Conservation (phyloP, 1,140 invertebrate species). For the Microplitis demolitor region DNA sequence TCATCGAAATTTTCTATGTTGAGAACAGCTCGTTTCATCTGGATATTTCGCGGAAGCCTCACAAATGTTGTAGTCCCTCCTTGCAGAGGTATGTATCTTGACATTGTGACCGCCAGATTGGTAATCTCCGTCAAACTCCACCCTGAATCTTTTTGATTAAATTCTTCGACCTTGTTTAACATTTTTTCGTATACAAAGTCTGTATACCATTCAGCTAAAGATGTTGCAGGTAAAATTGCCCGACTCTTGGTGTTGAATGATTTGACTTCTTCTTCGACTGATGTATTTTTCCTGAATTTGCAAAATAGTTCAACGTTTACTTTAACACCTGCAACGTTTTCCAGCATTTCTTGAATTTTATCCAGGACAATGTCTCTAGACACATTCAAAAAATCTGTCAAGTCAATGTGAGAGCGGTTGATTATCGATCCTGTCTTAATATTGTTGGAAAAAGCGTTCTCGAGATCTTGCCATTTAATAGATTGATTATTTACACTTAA, state of each 20-base stretch:
- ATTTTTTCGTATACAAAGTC: neutral
- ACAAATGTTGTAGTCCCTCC: conserved; percentile 29
- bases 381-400: neutral
- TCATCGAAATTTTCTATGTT: conserved; percentile 5
- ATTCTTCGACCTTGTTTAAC: neutral
- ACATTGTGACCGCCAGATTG: conserved; percentile 31
- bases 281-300: too few species aligned
- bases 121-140: conserved; percentile 31
- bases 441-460: neutral
- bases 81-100: conserved; percentile 41
- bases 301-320: too few species aligned
- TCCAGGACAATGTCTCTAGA: neutral
- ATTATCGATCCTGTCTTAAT: neutral
- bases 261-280: neutral
- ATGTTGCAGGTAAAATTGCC: neutral
- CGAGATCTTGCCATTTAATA: neutral
- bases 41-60: conserved; percentile 23
- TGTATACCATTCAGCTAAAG: neutral
- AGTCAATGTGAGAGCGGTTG: neutral
- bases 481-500: too few species aligned
- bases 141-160: conserved; percentile 15
- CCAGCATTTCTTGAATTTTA: neutral
- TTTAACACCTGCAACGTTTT: neutral
- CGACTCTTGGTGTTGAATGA: neutral
- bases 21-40: conserved; percentile 30